phyloP scores from a whole-genome alignment of 2,113 vertebrate species.

The Nipponia nippon region DNA sequence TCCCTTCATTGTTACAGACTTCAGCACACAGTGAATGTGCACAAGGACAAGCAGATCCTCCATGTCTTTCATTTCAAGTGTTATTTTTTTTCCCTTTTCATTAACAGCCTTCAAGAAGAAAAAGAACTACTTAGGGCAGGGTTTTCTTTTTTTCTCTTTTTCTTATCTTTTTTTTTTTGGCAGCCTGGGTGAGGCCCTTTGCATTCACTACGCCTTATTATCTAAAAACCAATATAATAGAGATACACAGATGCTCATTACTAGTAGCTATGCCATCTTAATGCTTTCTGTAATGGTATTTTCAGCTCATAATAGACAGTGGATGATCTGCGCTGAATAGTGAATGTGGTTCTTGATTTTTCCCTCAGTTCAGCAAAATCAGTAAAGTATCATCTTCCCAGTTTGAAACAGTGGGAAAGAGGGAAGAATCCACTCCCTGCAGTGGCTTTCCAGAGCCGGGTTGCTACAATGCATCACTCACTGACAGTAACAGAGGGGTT shows the following conservation, averaged over 20 bases:
- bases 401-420: not conserved
- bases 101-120: slow-evolving; percentile 29
- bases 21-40: slow-evolving; percentile 18
- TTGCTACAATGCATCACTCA: not conserved
- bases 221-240: slow-evolving; percentile 34
- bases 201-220: slow-evolving; percentile 10
- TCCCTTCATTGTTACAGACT: slow-evolving; percentile 42
- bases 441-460: not conserved
- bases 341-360: not conserved
- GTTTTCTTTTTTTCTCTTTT: not conserved
- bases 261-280: not conserved
- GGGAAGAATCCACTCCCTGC: not conserved
- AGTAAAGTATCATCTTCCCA: not conserved
- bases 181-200: not conserved
- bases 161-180: not conserved
- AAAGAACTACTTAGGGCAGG: not conserved
- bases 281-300: slow-evolving; percentile 11
- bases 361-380: not conserved
- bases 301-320: slow-evolving; percentile 19
- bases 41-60: slow-evolving; percentile 4
- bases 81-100: slow-evolving; percentile 1
- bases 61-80: slow-evolving; percentile 33
- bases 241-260: slow-evolving; percentile 40
- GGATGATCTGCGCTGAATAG: not conserved
- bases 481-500: not conserved